Percentiles rank a stretch among this genome's conserved stretches.
phyloP scores from a whole-genome alignment of 2,797 vertebrate species.

The Rallus crepitans region DNA sequence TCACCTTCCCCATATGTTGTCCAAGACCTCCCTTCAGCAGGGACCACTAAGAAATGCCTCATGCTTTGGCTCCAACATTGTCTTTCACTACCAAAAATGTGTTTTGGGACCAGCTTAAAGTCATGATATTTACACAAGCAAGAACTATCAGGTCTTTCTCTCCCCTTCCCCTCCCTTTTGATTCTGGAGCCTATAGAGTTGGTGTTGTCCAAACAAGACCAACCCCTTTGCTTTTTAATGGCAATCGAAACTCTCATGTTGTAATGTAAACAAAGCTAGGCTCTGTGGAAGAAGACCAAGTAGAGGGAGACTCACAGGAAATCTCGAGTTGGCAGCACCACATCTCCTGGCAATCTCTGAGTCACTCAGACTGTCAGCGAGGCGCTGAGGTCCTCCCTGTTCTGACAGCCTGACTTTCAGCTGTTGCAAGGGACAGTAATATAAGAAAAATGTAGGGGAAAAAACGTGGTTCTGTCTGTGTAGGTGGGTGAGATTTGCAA shows the following conservation, averaged over 20 bases:
- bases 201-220: not conserved
- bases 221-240: not conserved
- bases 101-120: not conserved
- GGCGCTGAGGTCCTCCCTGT: not conserved
- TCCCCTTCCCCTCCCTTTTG: not conserved
- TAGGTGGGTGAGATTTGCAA: not conserved
- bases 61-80: not conserved
- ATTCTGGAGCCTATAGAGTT: not conserved
- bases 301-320: not conserved
- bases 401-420: not conserved
- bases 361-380: not conserved
- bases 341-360: not conserved
- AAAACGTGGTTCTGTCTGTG: not conserved
- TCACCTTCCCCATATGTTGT: rapidly evolving
- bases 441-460: not conserved
- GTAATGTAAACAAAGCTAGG: not conserved
- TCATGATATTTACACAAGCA: not conserved
- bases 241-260: not conserved
- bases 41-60: not conserved
- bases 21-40: not conserved
- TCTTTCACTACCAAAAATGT: not conserved
- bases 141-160: not conserved
- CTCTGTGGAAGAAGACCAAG: not conserved
- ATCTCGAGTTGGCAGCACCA: not conserved
- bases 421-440: not conserved